Evolutionary conservation across 2,797 vertebrate species (phyloP).

Genomic region (Denticeps clupeoides): DNA sequence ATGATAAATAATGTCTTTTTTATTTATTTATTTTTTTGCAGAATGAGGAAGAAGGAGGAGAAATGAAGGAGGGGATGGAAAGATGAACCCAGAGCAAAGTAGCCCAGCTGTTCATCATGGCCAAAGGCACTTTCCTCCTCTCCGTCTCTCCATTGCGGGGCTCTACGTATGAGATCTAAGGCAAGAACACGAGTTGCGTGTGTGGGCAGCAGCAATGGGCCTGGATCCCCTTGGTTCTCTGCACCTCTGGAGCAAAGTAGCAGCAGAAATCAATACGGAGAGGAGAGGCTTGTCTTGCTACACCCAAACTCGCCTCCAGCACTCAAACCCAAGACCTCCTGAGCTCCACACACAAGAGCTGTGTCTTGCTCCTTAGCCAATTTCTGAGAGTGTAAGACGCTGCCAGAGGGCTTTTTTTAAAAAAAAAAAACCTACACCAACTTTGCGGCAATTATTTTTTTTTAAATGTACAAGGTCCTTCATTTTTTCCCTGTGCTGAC

Average conservation of each 20-base stretch:
- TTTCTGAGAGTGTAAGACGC: too few species aligned
- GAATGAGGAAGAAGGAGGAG: constrained; percentile 36
- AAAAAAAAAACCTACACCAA: too few species aligned
- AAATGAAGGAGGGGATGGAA: constrained; percentile 45
- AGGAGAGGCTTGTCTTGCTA: constrained; percentile 47
- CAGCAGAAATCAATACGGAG: constrained; percentile 61
- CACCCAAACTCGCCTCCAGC: constrained; percentile 51
- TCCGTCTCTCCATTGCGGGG: constrained; percentile 47
- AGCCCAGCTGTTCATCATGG: constrained; percentile 51
- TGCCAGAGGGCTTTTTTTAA: too few species aligned
- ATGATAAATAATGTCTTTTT: constrained; percentile 43
- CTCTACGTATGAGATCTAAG: constrained; percentile 37
- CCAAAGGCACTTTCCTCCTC: constrained; percentile 52
- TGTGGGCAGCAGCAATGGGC: constrained; percentile 57
- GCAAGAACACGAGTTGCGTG: constrained; percentile 47
- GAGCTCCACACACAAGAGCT: constrained; percentile 35
- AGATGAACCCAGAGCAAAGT: constrained; percentile 48
- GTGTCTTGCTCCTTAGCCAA: too few species aligned
- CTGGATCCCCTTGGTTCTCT: constrained; percentile 50
- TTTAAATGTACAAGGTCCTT: too few species aligned
- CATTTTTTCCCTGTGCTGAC: too few species aligned
- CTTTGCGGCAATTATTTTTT: too few species aligned
- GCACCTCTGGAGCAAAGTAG: constrained; percentile 55
- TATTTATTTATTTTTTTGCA: constrained; percentile 38
- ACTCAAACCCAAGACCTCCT: constrained; percentile 47